Evolutionary conservation across 2,113 vertebrate species (phyloP), one percentile per base, ranked within the genome.

Genomic region (Bubo bubo): DNA sequence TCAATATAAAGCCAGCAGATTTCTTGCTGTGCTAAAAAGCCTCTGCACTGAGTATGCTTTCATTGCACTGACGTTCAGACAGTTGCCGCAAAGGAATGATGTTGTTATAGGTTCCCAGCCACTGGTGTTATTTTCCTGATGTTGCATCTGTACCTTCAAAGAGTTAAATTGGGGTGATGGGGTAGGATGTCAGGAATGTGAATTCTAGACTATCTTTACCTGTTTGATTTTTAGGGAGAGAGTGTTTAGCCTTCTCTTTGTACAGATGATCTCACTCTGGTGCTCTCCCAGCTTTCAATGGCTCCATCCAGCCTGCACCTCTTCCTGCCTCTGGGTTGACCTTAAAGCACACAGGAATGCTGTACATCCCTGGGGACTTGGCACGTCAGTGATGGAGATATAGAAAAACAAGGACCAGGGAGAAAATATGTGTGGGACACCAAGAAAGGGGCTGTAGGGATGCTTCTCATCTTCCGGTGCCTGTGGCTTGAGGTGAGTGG

Each of bases 1-100:
- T 75, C 88, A 75, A 10, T 90, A 92, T 64, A 85, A 92, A 93
- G 58, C 62, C 70, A 93, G 70, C 26, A 76, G 90, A 68, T 82
- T 92, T 90, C 88, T 94, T 88, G 64, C 90, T 93, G 71, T 92
- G 81, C n/a, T 90, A 52, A 75, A 95, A 92, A 82, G 74, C 22
- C 43, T 88, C 85, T 86, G 62, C 79, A 47, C 18, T 10, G 49
- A 82, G 59, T 64, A 27, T 68, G 43, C 77, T 79, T 90, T 93
- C 52, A 45, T 75, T 75, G 74, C 77, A 35, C 24, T 64, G 39
- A 59, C 24, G 20, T 87, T 93, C 50, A 74, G 80, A 41, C 37
- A 20, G 50, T 34, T 95, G 45, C 32, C 0, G 0, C 58, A 72
- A 82, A 59, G 39, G 49, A 88, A 71, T 39, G 30, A 52, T 39